Base-by-base conservation (phyloP, 2,888 invertebrate genomes). In the Eurytoma californica region DNA sequence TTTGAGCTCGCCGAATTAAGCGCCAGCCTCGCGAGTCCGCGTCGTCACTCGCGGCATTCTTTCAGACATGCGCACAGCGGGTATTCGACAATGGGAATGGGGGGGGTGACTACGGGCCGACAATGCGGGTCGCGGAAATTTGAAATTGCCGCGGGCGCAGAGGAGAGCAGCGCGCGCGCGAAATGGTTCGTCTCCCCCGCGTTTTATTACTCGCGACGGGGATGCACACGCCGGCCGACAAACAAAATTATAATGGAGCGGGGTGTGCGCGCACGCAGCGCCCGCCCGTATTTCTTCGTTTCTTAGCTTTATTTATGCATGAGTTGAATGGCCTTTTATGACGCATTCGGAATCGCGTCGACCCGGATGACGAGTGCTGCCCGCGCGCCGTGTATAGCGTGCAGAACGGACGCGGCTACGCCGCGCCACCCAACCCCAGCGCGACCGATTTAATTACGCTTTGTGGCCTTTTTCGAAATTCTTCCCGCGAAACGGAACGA, bases 101-200 rank as follows among this genome's bases (percentile, higher is more conserved):
- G 20, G 16, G 20, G 57, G 49, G 66, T 18, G 30, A 51, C 20
- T 57, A 12, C 4, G 30, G 24, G 16, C n/a, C 51, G 76, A 82
- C 80, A 83, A 81, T 81, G 78, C 72, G 73, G 69, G 63, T 12
- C 20, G 16, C 77, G 80, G 49, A 82, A 75, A 80, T 80, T 78
- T 80, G 82, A 81, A 80, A 83, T 82, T 80, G 79, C 80, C 81
- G 76, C 78, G 63, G 79, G 77, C 79, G 60, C 49, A 70, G 77
- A 76, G 74, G 53, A 51, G 69, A 72, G 53, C 55, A 66, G 30
- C 47, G 53, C 57, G n/a, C 3, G 60, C 18, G 28, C 28, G 18
- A n/a, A 53, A 53, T 53, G n/a, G 53, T 16, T 53, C n/a, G 53
- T 53, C 53, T 39, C 18, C 49, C 7, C n/a, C 16, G n/a, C 39